Percentiles rank a stretch among this genome's conserved stretches.
phyloP scores from a whole-genome alignment of 2,888 invertebrate species.

The Mythimna albipuncta region DNA sequence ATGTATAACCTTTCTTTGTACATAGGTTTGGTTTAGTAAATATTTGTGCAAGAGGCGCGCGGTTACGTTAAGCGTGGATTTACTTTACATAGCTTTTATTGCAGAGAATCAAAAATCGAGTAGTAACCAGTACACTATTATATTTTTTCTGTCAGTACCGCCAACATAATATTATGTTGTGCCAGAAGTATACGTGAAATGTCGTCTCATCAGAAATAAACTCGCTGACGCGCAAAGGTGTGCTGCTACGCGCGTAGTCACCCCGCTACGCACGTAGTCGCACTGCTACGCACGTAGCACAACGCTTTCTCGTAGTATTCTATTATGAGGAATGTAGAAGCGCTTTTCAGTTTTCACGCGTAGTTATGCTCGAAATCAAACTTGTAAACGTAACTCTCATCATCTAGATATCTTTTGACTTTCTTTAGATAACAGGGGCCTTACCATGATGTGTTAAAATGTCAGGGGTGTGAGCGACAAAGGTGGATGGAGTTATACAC shows the following conservation, averaged over 20 bases:
- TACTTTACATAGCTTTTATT: background rate
- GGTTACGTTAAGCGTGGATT: conserved; percentile 1
- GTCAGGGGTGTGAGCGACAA: too few relatives aligned
- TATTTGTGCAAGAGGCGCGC: conserved; percentile 13
- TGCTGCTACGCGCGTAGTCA: conserved; percentile 2
- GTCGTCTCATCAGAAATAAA: background rate
- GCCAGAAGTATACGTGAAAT: background rate
- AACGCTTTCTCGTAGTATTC: background rate
- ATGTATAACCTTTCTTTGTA: conserved; percentile 43
- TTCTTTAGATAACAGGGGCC: too few relatives aligned
- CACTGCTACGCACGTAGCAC: conserved; percentile 7
- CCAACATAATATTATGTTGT: background rate
- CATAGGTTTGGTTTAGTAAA: conserved; percentile 34
- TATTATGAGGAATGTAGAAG: too few relatives aligned
- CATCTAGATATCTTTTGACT: too few relatives aligned
- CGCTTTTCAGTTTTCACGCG: too few relatives aligned
- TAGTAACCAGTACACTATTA: background rate
- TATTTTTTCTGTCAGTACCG: background rate
- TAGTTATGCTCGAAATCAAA: too few relatives aligned
- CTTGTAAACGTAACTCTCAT: too few relatives aligned
- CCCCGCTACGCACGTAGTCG: background rate
- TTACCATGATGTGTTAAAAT: too few relatives aligned
- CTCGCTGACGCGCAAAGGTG: background rate
- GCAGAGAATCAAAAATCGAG: background rate
- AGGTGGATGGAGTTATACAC: too few relatives aligned